These are phyloP conservation scores for Sisyra nigra DNA, from an alignment of 2,888 invertebrate genomes.

Conservation along the genomic window DNA sequence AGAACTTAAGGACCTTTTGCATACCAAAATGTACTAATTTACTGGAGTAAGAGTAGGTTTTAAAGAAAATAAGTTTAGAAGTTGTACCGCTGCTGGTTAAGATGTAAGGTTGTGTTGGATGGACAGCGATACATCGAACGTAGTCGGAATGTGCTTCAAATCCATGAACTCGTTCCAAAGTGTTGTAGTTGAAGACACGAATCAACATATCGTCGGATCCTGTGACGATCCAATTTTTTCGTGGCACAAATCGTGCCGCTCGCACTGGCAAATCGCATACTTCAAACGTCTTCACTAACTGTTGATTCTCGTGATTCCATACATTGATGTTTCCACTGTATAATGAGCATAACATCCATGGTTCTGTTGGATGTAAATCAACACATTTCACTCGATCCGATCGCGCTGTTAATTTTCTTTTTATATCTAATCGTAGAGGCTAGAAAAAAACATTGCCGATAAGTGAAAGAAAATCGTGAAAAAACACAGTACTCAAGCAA, in stretches of 20 bases:
- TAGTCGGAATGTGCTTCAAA: constrained; percentile 99
- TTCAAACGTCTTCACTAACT: constrained; percentile 75
- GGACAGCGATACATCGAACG: constrained; percentile 87
- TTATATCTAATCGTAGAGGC: constrained; percentile 96
- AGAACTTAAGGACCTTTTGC: no score
- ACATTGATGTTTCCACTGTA: constrained; percentile 99
- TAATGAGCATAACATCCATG: constrained; percentile 95
- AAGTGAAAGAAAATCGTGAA: not conserved
- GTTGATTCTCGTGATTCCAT: constrained; percentile 96
- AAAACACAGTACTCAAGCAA: not conserved
- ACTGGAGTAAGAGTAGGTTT: not conserved
- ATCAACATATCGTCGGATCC: constrained; percentile 96
- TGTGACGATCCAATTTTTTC: constrained; percentile 97
- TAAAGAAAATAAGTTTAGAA: no score
- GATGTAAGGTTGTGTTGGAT: constrained; percentile 94
- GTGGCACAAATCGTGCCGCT: constrained; percentile 86
- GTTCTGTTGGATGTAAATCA: constrained; percentile 93
- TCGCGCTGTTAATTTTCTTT: constrained; percentile 90
- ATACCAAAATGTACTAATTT: no score
- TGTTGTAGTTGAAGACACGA: constrained; percentile 96
- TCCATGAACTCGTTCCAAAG: constrained; percentile 84
- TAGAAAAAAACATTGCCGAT: constrained; percentile 23
- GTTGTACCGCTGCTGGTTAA: constrained; percentile 84
- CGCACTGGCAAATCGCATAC: constrained; percentile 94
- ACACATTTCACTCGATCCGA: constrained; percentile 98